Evolutionary conservation across 2,888 invertebrate species (phyloP).

Genomic region (Hirtodrosophila alboralis): DNA sequence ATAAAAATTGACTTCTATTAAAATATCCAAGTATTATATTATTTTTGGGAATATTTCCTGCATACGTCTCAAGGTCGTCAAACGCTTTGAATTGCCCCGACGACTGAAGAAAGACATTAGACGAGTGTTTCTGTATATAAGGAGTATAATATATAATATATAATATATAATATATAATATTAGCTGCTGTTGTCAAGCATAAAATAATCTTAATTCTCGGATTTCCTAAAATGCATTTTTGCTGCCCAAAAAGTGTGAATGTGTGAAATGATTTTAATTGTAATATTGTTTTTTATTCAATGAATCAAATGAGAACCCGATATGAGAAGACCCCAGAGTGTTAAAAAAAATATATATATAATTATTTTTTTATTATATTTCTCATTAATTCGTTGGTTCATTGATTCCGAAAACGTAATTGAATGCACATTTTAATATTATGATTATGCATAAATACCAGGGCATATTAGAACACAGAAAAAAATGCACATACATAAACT

Average conservation of each 20-base stretch:
- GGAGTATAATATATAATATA: no score
- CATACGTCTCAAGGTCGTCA: conserved; percentile 33
- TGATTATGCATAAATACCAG: conserved; percentile 45
- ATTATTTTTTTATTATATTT: no score
- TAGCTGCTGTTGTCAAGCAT: conserved; percentile 9
- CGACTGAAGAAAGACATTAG: conserved; percentile 43
- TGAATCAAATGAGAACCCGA: conserved; percentile 59
- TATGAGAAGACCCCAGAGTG: conserved; percentile 17
- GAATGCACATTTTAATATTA: conserved; percentile 56
- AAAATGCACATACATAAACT: conserved; percentile 48
- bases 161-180: no score
- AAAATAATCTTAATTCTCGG: conserved; percentile 7
- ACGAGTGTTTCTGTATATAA: no score
- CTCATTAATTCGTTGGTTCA: conserved; percentile 68
- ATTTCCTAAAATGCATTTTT: conserved; percentile 24
- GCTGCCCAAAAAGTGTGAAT: conserved; percentile 1
- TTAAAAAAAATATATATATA: conserved; percentile 27
- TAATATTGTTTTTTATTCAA: conserved; percentile 60
- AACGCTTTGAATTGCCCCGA: conserved; percentile 57
- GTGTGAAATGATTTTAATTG: conserved; percentile 59
- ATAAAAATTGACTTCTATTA: conserved; percentile 52
- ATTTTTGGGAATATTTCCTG: conserved; percentile 31
- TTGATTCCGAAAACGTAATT: conserved; percentile 78
- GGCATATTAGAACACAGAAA: conserved; percentile 56
- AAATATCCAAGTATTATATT: conserved; percentile 32